Percentiles rank a stretch among this genome's conserved stretches.
Conservation (phyloP, 2,113 vertebrate species). For the Podiceps cristatus region DNA sequence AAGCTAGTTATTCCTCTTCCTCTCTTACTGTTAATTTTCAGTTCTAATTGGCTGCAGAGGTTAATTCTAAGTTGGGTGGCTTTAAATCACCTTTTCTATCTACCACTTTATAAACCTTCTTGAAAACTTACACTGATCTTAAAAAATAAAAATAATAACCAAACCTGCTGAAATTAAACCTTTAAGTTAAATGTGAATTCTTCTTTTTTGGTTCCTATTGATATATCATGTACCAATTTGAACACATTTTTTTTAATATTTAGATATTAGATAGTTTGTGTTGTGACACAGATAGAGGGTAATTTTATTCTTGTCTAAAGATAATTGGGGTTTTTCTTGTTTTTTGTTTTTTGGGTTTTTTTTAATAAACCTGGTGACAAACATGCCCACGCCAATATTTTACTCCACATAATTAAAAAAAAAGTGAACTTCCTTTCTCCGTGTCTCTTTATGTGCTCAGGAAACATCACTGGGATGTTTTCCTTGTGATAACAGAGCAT, state of each 20-base stretch:
- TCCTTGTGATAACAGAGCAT: background rate
- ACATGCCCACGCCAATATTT: background rate
- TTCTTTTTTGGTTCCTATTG: background rate
- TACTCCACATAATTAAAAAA: background rate
- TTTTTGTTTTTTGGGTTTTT: background rate
- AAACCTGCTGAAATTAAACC: background rate
- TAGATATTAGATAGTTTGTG: background rate
- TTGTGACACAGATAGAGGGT: background rate
- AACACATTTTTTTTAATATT: background rate
- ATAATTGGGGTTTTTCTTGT: too few species aligned
- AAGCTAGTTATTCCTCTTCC: background rate
- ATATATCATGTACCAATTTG: background rate
- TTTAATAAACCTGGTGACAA: background rate
- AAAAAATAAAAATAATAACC: background rate
- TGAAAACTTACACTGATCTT: background rate
- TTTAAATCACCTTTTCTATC: background rate
- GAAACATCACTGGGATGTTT: background rate
- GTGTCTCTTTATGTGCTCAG: background rate
- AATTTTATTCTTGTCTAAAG: background rate
- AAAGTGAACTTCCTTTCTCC: background rate
- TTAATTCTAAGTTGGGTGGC: background rate
- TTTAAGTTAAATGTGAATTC: background rate
- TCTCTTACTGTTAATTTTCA: background rate
- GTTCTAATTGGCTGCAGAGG: background rate
- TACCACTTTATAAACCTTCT: background rate